A percentile compares a stretch with the other conserved stretches of the same genome.
Evolutionary conservation across 2,888 invertebrate species (phyloP).

Genomic region (Stictocephala bisonia): DNA sequence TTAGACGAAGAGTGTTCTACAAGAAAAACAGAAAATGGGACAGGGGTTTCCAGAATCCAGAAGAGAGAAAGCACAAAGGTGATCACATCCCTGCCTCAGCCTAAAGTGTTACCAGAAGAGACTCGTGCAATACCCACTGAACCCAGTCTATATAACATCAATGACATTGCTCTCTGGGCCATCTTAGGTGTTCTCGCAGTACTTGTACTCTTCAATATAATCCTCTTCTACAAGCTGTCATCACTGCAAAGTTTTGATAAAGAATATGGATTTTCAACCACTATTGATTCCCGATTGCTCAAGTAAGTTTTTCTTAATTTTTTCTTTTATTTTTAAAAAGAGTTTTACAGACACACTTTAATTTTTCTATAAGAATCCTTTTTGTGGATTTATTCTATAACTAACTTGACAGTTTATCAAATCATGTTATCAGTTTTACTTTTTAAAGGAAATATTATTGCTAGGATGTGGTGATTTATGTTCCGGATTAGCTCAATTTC

Average conservation of each 20-base stretch:
- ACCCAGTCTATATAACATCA: background rate
- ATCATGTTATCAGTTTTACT: too few relatives aligned
- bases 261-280: background rate
- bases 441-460: too few relatives aligned
- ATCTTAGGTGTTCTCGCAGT: constrained; percentile 73
- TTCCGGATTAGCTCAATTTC: too few relatives aligned
- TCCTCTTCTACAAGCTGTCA: constrained; percentile 88
- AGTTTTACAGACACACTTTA: too few relatives aligned
- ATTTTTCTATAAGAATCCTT: too few relatives aligned
- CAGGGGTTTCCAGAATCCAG: background rate
- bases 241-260: constrained; percentile 70
- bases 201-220: constrained; percentile 77
- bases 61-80: background rate
- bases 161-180: constrained; percentile 62
- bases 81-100: background rate
- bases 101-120: background rate
- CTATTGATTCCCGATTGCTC: constrained; percentile 18
- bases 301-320: constrained; percentile 42
- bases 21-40: constrained; percentile 29
- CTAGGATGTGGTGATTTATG: too few relatives aligned
- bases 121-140: background rate
- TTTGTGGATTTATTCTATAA: too few relatives aligned
- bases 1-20: constrained; percentile 72
- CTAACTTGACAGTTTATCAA: too few relatives aligned
- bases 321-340: background rate